Conservation (phyloP, 2,113 vertebrate species). For the Poicephalus gulielmi region DNA sequence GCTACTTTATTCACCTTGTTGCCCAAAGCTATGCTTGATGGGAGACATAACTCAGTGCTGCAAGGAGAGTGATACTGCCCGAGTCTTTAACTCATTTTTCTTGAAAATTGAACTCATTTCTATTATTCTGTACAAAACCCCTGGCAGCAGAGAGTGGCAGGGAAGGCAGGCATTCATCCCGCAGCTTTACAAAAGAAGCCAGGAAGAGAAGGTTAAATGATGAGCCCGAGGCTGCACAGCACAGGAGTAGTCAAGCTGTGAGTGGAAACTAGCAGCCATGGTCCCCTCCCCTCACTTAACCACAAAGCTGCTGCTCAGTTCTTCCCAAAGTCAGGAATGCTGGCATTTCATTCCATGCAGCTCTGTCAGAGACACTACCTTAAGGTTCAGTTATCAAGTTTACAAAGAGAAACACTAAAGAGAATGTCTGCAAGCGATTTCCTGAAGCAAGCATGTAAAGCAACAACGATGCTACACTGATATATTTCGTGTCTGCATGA, state of each 20-base stretch:
- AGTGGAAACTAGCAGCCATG: not conserved
- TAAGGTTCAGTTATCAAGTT: not conserved
- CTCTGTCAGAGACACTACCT: not conserved
- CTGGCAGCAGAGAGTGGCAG: not conserved
- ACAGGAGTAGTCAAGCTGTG: not conserved
- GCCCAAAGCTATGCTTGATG: not conserved
- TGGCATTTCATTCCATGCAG: not conserved
- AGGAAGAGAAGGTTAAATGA: not conserved
- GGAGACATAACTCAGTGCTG: constrained; percentile 23
- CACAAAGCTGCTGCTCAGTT: not conserved
- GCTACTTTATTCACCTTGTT: not conserved
- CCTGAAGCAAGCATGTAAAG: not conserved
- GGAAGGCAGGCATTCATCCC: not conserved
- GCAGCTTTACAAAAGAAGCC: not conserved
- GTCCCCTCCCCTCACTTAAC: not conserved
- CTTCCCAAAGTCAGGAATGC: not conserved
- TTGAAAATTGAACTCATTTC: not conserved
- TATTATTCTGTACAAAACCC: not conserved
- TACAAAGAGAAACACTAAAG: not conserved
- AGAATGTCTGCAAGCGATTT: not conserved
- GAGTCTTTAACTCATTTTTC: not conserved
- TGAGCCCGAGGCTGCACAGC: not conserved
- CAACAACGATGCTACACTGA: not conserved
- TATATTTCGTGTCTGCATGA: not conserved
- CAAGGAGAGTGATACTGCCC: not conserved